Conservation (phyloP, 2,113 vertebrate species). For the Seriola dumerili region DNA sequence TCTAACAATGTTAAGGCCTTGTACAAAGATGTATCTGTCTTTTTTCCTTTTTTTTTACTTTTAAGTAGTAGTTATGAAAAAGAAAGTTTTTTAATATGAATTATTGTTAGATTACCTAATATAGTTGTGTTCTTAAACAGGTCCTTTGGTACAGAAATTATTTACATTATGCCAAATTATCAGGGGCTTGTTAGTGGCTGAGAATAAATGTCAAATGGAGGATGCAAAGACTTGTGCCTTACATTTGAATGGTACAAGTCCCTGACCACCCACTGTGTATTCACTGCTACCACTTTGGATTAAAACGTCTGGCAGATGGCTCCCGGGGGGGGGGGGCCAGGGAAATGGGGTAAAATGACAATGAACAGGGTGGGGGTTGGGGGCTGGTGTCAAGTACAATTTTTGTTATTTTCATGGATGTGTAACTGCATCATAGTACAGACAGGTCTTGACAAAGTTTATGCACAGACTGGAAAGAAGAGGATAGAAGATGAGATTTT, state of each 20-base stretch:
- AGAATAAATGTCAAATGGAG: slow-evolving; percentile 1
- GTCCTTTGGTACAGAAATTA: neutral
- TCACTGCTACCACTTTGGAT: slow-evolving; percentile 27
- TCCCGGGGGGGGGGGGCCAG: neutral
- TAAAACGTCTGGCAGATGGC: slow-evolving; percentile 40
- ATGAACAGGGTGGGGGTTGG: neutral
- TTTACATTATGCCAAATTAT: neutral
- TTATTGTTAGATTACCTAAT: neutral
- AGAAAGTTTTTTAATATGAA: neutral
- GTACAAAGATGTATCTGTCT: slow-evolving; percentile 42
- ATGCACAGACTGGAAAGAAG: neutral
- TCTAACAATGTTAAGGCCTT: slow-evolving; percentile 81
- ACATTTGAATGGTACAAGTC: slow-evolving; percentile 11
- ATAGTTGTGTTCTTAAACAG: neutral
- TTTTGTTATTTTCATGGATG: neutral
- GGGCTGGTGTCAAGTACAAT: neutral
- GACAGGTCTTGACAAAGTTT: neutral
- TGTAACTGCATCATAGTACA: neutral
- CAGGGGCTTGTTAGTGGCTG: neutral
- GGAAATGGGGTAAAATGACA: neutral
- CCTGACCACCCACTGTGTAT: slow-evolving; percentile 13
- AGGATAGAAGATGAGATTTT: neutral
- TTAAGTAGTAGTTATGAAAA: neutral
- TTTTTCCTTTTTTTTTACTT: slow-evolving; percentile 37
- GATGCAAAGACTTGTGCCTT: slow-evolving; percentile 5